Base-by-base conservation (phyloP, 2,797 vertebrate species). In the Sebastiscus albofasciatus region DNA sequence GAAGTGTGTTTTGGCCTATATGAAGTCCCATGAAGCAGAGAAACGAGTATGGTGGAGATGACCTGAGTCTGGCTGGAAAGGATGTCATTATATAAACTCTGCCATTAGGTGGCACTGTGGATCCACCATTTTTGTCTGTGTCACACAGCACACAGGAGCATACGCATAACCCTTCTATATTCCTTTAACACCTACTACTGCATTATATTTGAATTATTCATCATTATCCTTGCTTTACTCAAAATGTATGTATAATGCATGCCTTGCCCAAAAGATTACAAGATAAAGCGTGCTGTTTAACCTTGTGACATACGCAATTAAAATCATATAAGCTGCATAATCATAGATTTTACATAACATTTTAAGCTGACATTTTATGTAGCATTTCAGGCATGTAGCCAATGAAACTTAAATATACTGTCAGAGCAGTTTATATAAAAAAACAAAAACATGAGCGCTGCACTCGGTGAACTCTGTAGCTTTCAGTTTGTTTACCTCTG, bases 61-160 rank as follows among this genome's bases (percentile, higher is more conserved):
- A 62, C 8, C 26, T 2, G 9, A 54, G 7, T 13, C 66, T 24
- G 54, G 13, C 52, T 33, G 6, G 5, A 20, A 3, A 52, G 12
- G 46, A 46, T 24, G 16, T 66, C 9, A 31, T 80, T 62, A 78
- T 75, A 62, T 79, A 27, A 75, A 10, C 34, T 64, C 82, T 73
- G 54, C 89, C 93, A 75, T 76, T 90, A 94, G 95, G 72, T 85
- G 92, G 94, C 84, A 88, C 92, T 94, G 89, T 90, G 80, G 78
- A 71, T 79, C 86, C 77, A 88, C 58, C 36, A 14, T 61, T 39
- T 18, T 11, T 60, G 3, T 16, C 49, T 3, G 13, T 13, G 5
- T 31, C 16, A 65, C 49, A 29, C 13, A 5, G n/a, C 73, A 84
- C 39, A 59, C 55, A 24, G 34, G n/a, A 49, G 71, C 26, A 62